Conservation (phyloP, 1,140 invertebrate species). For the Galleria mellonella region DNA sequence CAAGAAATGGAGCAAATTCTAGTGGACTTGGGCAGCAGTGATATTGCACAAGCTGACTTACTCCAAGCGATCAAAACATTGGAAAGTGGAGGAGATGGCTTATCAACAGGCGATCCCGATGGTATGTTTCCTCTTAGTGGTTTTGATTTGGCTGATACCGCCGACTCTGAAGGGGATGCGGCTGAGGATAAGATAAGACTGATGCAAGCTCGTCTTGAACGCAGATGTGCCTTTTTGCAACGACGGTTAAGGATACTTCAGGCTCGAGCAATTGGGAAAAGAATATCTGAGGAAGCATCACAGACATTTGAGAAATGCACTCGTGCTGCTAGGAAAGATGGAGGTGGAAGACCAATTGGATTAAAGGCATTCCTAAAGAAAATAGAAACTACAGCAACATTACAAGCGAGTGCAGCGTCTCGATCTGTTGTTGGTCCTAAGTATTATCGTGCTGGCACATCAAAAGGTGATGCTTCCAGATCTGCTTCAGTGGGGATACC, state of each 20-base stretch:
- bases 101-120: constrained; percentile 68
- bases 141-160: constrained; percentile 76
- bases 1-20: constrained; percentile 76
- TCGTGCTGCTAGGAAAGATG: constrained; percentile 45
- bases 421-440: constrained; percentile 45
- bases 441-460: constrained; percentile 79
- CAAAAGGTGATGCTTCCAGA: constrained; percentile 66
- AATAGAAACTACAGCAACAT: constrained; percentile 51
- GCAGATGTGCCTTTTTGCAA: constrained; percentile 81
- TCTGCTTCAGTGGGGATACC: constrained; percentile 61
- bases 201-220: constrained; percentile 79
- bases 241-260: constrained; percentile 85
- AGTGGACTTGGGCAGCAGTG: constrained; percentile 73
- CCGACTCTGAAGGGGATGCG: constrained; percentile 58
- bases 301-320: constrained; percentile 82
- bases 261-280: constrained; percentile 80
- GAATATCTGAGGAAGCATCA: constrained; percentile 83
- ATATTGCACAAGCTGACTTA: constrained; percentile 76
- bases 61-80: constrained; percentile 81
- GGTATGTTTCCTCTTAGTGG: constrained; percentile 77
- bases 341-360: constrained; percentile 43
- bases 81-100: constrained; percentile 70
- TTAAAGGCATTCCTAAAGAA: constrained; percentile 55
- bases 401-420: constrained; percentile 58
- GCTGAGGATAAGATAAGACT: constrained; percentile 62